These are phyloP conservation scores for Xestobium rufovillosum DNA, from an alignment of 2,888 invertebrate genomes.

Conservation along the genomic window DNA sequence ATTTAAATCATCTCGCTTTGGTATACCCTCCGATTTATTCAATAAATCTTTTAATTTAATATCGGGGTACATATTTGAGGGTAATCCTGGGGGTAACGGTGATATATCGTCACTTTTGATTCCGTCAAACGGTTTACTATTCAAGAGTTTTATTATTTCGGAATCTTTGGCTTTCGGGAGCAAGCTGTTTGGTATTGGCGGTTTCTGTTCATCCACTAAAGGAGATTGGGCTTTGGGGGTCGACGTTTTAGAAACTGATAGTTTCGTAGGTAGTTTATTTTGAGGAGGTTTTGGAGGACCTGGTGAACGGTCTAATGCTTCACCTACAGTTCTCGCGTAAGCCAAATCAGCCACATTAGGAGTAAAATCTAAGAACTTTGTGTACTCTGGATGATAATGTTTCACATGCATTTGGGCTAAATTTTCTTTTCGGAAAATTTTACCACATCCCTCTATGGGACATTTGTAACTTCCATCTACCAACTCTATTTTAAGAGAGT, in stretches of 20 bases:
- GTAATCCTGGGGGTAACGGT: constrained; percentile 30
- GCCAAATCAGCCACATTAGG: constrained; percentile 83
- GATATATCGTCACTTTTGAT: constrained; percentile 22
- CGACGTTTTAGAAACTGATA: constrained; percentile 15
- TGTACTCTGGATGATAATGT: constrained; percentile 81
- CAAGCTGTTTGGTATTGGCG: constrained; percentile 19
- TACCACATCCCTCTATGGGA: constrained; percentile 76
- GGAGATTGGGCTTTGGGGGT: constrained; percentile 18
- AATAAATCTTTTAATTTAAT: constrained; percentile 39
- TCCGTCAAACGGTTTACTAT: constrained; percentile 29
- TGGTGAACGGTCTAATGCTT: constrained; percentile 44
- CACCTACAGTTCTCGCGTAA: constrained; percentile 66
- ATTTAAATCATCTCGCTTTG: constrained; percentile 35
- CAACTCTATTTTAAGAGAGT: constrained; percentile 43
- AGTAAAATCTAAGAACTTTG: constrained; percentile 67
- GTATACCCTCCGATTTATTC: constrained; percentile 36
- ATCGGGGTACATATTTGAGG: constrained; percentile 37
- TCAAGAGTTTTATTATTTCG: constrained; percentile 38
- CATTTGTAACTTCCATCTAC: constrained; percentile 62
- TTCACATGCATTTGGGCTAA: constrained; percentile 90
- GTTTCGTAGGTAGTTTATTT: constrained; percentile 15
- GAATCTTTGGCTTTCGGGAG: constrained; percentile 31
- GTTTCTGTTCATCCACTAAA: constrained; percentile 23
- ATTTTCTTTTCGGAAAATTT: constrained; percentile 86
- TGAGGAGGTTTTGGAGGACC: constrained; percentile 15